Evolutionary conservation across 2,888 invertebrate genomes (phyloP).

Genomic region (Clepsis dumicolana): DNA sequence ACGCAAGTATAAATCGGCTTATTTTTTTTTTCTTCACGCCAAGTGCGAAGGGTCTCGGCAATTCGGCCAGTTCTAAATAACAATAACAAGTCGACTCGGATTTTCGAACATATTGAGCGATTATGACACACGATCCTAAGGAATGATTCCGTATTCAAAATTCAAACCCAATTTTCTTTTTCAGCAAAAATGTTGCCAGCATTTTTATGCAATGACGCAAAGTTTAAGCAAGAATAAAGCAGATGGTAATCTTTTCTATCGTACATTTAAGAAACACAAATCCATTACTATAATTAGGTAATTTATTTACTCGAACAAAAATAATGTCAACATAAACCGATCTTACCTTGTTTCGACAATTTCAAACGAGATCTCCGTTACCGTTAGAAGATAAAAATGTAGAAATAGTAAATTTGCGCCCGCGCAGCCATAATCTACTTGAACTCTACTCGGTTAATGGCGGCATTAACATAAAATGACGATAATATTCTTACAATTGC

Average conservation of each 20-base stretch:
- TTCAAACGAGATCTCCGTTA: slow-evolving; percentile 54
- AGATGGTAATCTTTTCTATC: slow-evolving; percentile 33
- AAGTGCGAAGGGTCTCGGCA: slow-evolving; percentile 80
- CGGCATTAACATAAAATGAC: slow-evolving; percentile 77
- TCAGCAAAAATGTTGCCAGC: slow-evolving; percentile 2
- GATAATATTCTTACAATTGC: slow-evolving; percentile 77
- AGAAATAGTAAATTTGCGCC: slow-evolving; percentile 68
- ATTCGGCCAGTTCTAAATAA: slow-evolving; percentile 81
- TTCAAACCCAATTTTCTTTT: slow-evolving; percentile 22
- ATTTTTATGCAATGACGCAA: not conserved
- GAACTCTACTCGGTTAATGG: slow-evolving; percentile 49
- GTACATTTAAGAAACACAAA: slow-evolving; percentile 35
- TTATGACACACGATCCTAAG: slow-evolving; percentile 77
- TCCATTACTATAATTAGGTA: slow-evolving; percentile 44
- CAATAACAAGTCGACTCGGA: slow-evolving; percentile 76
- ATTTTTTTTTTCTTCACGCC: slow-evolving; percentile 66
- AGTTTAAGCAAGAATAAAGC: slow-evolving; percentile 16
- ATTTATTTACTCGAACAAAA: slow-evolving; percentile 37
- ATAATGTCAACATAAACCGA: slow-evolving; percentile 40
- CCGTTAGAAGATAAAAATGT: slow-evolving; percentile 64
- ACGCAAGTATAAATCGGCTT: slow-evolving; percentile 47
- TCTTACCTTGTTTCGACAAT: slow-evolving; percentile 46
- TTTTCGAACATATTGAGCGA: slow-evolving; percentile 77
- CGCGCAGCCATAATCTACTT: slow-evolving; percentile 61
- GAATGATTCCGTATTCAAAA: slow-evolving; percentile 58